Evolutionary conservation across 92 coral and sea anemone species (phyloP), one percentile per base, ranked within the genome.

Genomic region (Pocillopora grandis): DNA sequence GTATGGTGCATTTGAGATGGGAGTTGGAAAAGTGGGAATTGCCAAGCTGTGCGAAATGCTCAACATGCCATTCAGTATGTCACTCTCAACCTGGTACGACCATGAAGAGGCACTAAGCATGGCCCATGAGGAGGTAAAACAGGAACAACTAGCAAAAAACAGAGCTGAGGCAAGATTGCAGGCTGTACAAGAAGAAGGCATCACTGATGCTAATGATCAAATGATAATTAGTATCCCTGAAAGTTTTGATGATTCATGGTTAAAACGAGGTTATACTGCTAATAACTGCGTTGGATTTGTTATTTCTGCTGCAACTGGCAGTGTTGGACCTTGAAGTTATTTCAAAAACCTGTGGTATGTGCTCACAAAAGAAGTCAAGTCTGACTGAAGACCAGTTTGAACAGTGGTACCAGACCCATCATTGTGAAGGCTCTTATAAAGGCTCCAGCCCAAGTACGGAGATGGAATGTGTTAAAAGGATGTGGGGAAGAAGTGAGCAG

Each of bases 211-310:
- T 10, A 59, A 71, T 76, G 61, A 79, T 35, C 5, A 63, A 31
- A 27, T 58, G 12, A 18, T 12, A 16, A 88, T 71, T n/a, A 66
- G 62, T 36, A 76, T 88, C 7, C 84, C 88, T 16, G 78, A 77
- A 23, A 88, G 84, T 66, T 35, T 88, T 88, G 91, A 88, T 88
- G 88, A 88, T 8, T 83, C 88, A 15, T 88, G 91, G 91, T 77
- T 88, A 20, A 88, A 71, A 73, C 36, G 91, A 73, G 91, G 88
- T 10, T 84, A 66, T 65, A 83, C 88, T 17, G 85, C 88, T 10
- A 88, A 88, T 66, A 81, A 88, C 62, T 83, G 88, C 20, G 65
- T 88, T 78, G 83, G 88, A 17, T 88, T 82, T 83, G 13, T 76
- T 9, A 83, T 88, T 31, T 84, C 79, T 33, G 89, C 89, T 20